These are phyloP conservation scores for Suncus etruscus DNA, from an alignment of 2,113 vertebrate genomes.

Conservation along the genomic window DNA sequence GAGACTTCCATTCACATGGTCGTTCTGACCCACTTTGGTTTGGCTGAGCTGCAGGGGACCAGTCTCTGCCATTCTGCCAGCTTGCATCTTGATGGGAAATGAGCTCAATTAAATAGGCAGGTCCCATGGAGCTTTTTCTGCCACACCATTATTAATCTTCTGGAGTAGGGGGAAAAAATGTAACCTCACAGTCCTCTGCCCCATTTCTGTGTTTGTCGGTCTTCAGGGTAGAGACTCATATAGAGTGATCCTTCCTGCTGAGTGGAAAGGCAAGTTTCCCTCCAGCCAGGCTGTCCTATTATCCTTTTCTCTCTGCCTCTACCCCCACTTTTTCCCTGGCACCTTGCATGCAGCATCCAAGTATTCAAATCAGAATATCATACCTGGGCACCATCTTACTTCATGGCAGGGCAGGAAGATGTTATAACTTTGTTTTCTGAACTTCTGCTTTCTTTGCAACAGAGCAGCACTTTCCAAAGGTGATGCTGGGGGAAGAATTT, in stretches of 20 bases:
- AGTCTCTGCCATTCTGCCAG: not conserved
- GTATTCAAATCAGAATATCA: not conserved
- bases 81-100: not conserved
- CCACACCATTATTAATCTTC: constrained; percentile 17
- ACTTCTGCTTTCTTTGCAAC: constrained; percentile 86
- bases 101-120: constrained; percentile 61
- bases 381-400: not conserved
- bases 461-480: constrained; percentile 98
- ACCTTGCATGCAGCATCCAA: no score
- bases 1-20: not conserved
- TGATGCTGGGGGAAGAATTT: constrained; percentile 98
- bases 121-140: constrained; percentile 37
- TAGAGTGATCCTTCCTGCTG: not conserved
- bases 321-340: not conserved
- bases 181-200: constrained; percentile 11
- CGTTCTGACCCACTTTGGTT: constrained; percentile 51
- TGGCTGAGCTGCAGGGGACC: not conserved
- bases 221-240: constrained; percentile 20
- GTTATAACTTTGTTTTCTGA: constrained; percentile 83
- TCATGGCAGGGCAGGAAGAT: constrained; percentile 66
- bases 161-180: constrained; percentile 25
- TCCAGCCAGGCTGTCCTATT: not conserved
- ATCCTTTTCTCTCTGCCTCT: not conserved
- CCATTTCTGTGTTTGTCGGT: constrained; percentile 34
- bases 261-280: constrained; percentile 36